A percentile compares a stretch with the other conserved stretches of the same genome.
Evolutionary conservation across 2,888 invertebrate species (phyloP).

Genomic region (Diogma glabrata): DNA sequence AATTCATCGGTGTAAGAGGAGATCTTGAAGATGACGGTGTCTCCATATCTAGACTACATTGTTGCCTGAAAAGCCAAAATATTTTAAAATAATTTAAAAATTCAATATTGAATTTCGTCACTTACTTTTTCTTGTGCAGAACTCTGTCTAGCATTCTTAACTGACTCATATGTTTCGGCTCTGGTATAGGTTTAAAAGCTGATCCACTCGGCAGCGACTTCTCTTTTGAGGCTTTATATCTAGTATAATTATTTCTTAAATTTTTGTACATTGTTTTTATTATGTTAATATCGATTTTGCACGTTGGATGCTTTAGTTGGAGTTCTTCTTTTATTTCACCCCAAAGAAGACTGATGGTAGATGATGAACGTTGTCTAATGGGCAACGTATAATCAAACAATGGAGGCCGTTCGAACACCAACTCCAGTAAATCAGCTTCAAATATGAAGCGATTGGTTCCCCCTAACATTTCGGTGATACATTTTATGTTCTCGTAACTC

Average conservation of each 20-base stretch:
- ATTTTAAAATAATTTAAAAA: neutral
- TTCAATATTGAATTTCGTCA: neutral
- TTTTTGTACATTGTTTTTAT: neutral
- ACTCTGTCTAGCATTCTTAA: neutral
- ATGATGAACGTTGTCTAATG: neutral
- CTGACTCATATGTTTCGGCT: neutral
- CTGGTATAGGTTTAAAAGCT: neutral
- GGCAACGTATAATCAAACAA: neutral
- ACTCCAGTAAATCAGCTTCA: neutral
- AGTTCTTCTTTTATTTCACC: neutral
- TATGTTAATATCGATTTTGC: neutral
- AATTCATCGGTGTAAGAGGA: too few relatives aligned
- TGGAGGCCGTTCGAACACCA: neutral
- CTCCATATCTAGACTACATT: too few relatives aligned
- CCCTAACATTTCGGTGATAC: neutral
- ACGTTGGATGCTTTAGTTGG: neutral
- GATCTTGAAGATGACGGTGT: too few relatives aligned
- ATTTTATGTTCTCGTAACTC: too few relatives aligned
- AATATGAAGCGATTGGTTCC: neutral
- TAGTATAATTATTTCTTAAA: neutral
- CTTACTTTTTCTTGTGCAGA: neutral
- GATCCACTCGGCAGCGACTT: neutral
- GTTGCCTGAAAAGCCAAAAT: too few relatives aligned
- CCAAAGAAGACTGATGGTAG: neutral
- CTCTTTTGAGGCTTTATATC: neutral